These are phyloP conservation scores for Azemiops feae DNA, from an alignment of 2,113 vertebrate genomes.

Conservation along the genomic window DNA sequence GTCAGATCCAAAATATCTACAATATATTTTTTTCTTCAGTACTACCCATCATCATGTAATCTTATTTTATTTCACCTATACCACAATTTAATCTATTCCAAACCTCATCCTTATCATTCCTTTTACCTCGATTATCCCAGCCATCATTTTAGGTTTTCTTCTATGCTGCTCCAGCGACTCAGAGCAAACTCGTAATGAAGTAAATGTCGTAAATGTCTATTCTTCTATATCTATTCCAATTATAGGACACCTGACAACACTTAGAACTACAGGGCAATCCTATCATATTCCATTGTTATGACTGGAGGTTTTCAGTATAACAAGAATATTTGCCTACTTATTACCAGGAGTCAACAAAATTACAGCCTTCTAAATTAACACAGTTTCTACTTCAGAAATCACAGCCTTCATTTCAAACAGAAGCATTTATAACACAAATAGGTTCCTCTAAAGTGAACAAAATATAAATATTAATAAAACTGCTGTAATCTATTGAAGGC, in stretches of 20 bases:
- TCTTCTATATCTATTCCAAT: accelerated
- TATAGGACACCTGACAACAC: neutral
- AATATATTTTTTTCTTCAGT: too few species aligned
- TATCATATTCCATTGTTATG: neutral
- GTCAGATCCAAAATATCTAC: neutral
- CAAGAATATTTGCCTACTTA: neutral
- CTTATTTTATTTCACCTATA: neutral
- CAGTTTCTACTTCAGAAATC: constrained; percentile 25
- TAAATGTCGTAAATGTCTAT: neutral
- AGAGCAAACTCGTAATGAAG: accelerated
- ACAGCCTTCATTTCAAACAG: constrained; percentile 51
- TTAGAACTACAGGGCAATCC: accelerated
- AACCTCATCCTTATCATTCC: neutral
- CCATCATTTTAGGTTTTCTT: neutral
- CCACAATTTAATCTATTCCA: neutral
- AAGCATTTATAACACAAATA: constrained; percentile 49
- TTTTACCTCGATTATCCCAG: neutral
- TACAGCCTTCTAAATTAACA: neutral
- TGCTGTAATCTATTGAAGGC: constrained; percentile 17
- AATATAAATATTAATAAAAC: constrained; percentile 34
- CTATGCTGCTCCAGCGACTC: accelerated
- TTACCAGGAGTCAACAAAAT: neutral
- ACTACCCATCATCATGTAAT: neutral
- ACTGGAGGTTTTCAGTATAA: neutral
- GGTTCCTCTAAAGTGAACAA: constrained; percentile 37